Base-by-base conservation (phyloP, 2,888 invertebrate genomes). In the Sphecodes monilicornis region DNA sequence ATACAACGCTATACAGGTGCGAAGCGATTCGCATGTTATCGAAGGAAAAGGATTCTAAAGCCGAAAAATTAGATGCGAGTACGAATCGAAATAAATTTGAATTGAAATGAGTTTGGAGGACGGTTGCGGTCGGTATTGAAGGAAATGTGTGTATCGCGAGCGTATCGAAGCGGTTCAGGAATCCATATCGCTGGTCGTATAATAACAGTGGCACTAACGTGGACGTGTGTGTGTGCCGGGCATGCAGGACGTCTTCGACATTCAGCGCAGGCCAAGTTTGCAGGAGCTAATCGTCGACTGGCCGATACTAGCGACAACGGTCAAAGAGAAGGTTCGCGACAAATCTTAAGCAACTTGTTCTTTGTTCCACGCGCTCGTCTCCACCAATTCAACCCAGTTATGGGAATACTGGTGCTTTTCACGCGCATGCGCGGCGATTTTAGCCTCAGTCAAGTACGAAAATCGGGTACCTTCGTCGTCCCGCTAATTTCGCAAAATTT, bases 201-300 rank as follows among this genome's bases (percentile, higher is more conserved):
- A 86, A 64, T 85, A 88, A 88, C 85, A 88, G 90, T 90, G 89
- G 57, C 78, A 88, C 88, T 90, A 90, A 90, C 90, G 81, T 87
- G 86, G 75, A 89, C 82, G 86, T 88, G 89, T 90, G 90, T 90
- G 90, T 90, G 88, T 90, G 82, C 87, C 86, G 90, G 90, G 90
- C 90, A 90, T 90, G 90, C 96, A 97, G 97, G 96, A 96, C 94
- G 95, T 97, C 95, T 96, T 96, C 96, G 96, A 96, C 94, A 96
- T 96, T 95, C 96, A 96, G 95, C 96, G 97, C 95, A 96, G 96
- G 92, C 96, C 96, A 95, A 96, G 96, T 95, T 96, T 97, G 91
- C 96, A 96, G 94, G 97, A 97, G 95, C 95, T 97, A 94, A 97
- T 97, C 95, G 97, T 97, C 93, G 97, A 97, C 96, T 97, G 97